Conservation (phyloP, 2,797 vertebrate genomes). For the Pelobates cultripes region DNA sequence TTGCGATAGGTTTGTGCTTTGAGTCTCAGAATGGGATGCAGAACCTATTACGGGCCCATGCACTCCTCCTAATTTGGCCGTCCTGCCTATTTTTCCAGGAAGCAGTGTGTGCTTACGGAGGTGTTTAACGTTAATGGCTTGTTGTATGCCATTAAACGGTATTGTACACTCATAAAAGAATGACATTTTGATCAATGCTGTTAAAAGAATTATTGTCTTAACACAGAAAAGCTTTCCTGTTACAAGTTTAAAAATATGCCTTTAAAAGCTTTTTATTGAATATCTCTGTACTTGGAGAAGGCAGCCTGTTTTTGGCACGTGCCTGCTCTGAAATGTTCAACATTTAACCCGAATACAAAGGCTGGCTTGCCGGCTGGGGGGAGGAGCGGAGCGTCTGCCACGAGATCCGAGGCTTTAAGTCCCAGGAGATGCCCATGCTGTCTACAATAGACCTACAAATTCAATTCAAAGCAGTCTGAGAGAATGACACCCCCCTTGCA, state of each 20-base stretch:
- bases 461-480: conserved; percentile 31
- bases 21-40: conserved; percentile 59
- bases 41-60: conserved; percentile 63
- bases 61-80: conserved; percentile 70
- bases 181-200: conserved; percentile 96
- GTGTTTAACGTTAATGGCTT: conserved; percentile 86
- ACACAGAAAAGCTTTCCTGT: conserved; percentile 96
- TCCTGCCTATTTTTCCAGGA: conserved; percentile 76
- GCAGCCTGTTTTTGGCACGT: conserved; percentile 78
- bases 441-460: conserved; percentile 18
- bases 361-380: conserved; percentile 66
- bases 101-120: conserved; percentile 73
- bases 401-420: not conserved
- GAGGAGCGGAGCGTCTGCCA: conserved; percentile 57
- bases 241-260: conserved; percentile 86
- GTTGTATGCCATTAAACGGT: conserved; percentile 89
- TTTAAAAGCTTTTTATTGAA: conserved; percentile 93
- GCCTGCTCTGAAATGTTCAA: conserved; percentile 69
- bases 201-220: conserved; percentile 95
- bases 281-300: conserved; percentile 88
- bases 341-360: conserved; percentile 69
- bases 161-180: conserved; percentile 91
- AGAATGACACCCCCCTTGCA: not conserved
- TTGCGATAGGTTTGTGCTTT: conserved; percentile 41
- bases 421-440: conserved; percentile 37